Percentiles rank a stretch among this genome's conserved stretches.
phyloP scores from a whole-genome alignment of 2,113 vertebrate species.

The Python bivittatus region DNA sequence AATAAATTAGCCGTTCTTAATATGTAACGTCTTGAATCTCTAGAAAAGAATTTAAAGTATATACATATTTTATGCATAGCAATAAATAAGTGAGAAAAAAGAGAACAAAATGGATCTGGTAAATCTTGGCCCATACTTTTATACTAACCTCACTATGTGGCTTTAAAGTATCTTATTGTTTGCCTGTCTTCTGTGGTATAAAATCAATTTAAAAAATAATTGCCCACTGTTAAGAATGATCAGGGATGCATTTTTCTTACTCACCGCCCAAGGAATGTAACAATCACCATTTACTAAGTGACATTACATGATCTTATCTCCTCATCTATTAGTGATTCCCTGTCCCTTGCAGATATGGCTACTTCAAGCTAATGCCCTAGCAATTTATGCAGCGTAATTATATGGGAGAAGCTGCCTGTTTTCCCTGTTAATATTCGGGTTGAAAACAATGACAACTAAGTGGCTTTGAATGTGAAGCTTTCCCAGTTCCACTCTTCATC shows the following conservation, averaged over 20 bases:
- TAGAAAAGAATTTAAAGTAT: not conserved
- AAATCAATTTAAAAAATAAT: slow-evolving; percentile 70
- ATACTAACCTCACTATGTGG: slow-evolving; percentile 20
- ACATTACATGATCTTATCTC: slow-evolving; percentile 48
- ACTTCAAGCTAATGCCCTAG: slow-evolving; percentile 54
- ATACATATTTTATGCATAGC: not conserved
- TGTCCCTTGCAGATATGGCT: slow-evolving; percentile 27
- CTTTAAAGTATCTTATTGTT: slow-evolving; percentile 38
- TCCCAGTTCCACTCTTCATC: not conserved
- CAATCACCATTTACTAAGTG: slow-evolving; percentile 51
- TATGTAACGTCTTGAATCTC: not conserved
- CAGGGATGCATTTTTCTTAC: not conserved
- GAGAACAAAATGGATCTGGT: slow-evolving; percentile 30
- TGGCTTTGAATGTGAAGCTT: slow-evolving; percentile 28
- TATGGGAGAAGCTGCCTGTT: slow-evolving; percentile 34
- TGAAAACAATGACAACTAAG: slow-evolving; percentile 26
- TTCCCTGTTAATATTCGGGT: slow-evolving; percentile 37
- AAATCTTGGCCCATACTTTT: slow-evolving; percentile 34
- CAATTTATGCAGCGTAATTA: slow-evolving; percentile 24
- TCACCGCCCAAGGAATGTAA: slow-evolving; percentile 14
- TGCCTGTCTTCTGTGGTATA: slow-evolving; percentile 51
- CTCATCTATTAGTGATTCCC: slow-evolving; percentile 42
- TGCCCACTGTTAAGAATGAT: slow-evolving; percentile 54
- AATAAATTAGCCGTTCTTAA: not conserved
- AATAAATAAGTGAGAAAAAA: not conserved